Evolutionary conservation across 2,113 vertebrate species (phyloP).

Genomic region (Prinia subflava): DNA sequence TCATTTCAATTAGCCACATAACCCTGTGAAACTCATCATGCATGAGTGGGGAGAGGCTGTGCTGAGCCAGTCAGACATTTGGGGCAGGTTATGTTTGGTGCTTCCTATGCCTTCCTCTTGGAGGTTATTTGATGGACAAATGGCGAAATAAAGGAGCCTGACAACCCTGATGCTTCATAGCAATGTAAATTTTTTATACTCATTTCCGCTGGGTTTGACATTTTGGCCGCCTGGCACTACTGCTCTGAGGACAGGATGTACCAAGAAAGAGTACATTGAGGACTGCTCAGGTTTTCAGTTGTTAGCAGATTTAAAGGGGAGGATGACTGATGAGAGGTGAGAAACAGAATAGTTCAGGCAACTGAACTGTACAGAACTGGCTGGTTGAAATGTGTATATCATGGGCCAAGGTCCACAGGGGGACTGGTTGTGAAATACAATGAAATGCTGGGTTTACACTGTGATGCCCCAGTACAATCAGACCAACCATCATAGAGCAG

Average conservation of each 20-base stretch:
- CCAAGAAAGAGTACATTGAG: neutral
- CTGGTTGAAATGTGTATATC: neutral
- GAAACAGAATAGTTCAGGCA: neutral
- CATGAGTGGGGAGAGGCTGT: neutral
- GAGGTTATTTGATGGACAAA: neutral
- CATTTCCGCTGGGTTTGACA: neutral
- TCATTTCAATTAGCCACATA: accelerated
- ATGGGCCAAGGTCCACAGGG: neutral
- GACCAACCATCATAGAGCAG: neutral
- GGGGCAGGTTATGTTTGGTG: neutral
- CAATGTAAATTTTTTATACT: neutral
- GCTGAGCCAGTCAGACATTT: neutral
- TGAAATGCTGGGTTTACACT: neutral
- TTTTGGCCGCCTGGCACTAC: neutral
- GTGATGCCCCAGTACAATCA: neutral
- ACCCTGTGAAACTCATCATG: accelerated
- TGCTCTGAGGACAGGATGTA: neutral
- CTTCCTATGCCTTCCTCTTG: neutral
- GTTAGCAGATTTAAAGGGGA: neutral
- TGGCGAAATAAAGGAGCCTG: neutral
- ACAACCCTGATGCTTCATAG: neutral
- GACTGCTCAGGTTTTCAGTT: neutral
- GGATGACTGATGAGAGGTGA: neutral
- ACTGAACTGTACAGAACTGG: neutral
- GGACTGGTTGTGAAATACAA: neutral